phyloP scores from a whole-genome alignment of 2,888 invertebrate genomes.

The Apodemia zela region DNA sequence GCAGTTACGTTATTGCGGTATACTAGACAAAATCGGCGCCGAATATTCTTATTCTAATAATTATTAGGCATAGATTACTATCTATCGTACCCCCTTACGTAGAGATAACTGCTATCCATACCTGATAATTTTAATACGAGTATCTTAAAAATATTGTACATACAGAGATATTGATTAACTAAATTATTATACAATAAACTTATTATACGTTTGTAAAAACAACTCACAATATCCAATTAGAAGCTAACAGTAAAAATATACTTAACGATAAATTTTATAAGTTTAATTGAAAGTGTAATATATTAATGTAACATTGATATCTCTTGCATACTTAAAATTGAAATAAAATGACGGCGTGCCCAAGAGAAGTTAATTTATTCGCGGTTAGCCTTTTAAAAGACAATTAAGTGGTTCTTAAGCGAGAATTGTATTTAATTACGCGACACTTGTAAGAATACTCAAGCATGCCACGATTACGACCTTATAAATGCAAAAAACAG shows the following conservation, averaged over 20 bases:
- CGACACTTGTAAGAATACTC: conserved; percentile 6
- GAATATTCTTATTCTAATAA: too few species aligned
- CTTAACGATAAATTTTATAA: neutral
- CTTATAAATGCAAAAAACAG: neutral
- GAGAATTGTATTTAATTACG: conserved; percentile 8
- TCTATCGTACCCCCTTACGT: too few species aligned
- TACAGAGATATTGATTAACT: neutral
- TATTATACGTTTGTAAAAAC: neutral
- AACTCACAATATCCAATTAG: neutral
- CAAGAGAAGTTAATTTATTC: conserved; percentile 1
- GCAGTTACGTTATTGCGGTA: too few species aligned
- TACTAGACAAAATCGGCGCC: too few species aligned
- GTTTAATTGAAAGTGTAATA: neutral
- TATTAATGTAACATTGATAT: neutral
- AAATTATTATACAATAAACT: neutral
- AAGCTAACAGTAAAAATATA: neutral
- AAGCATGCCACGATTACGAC: conserved; percentile 4
- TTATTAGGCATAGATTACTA: too few species aligned
- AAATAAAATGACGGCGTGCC: neutral
- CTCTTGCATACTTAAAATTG: conserved; percentile 1
- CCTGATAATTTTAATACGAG: too few species aligned
- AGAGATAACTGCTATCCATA: too few species aligned
- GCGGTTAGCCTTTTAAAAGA: neutral
- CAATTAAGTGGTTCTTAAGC: conserved; percentile 14
- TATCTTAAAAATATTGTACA: too few species aligned